phyloP scores from a whole-genome alignment of 2,888 invertebrate species.

The Seladonia tumulorum region DNA sequence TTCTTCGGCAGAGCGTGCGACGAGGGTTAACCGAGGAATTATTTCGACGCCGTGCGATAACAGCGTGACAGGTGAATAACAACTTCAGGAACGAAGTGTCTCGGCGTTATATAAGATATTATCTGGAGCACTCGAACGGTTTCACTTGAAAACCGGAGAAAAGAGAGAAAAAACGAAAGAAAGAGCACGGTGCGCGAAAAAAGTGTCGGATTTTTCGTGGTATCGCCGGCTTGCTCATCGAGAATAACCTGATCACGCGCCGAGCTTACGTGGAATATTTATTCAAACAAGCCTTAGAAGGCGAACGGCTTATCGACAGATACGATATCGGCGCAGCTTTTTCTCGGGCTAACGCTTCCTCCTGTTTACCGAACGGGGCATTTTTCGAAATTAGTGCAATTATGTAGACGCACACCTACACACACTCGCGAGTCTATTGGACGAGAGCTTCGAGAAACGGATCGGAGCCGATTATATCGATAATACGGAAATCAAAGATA shows the following conservation, averaged over 20 bases:
- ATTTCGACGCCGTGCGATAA: neutral
- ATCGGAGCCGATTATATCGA: slow-evolving; percentile 37
- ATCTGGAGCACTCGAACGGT: slow-evolving; percentile 55
- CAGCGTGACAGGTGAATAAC: slow-evolving; percentile 17
- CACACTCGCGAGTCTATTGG: neutral
- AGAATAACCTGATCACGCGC: slow-evolving; percentile 68
- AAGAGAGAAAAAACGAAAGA: neutral
- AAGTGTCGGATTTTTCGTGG: slow-evolving; percentile 51
- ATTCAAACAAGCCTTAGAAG: slow-evolving; percentile 69
- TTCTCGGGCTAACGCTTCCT: slow-evolving; percentile 21
- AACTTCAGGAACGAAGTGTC: neutral
- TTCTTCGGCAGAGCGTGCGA: neutral
- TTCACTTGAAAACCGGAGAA: slow-evolving; percentile 38
- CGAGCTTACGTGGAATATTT: slow-evolving; percentile 71
- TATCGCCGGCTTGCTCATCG: slow-evolving; percentile 58
- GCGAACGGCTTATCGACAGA: slow-evolving; percentile 68
- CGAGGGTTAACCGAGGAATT: neutral
- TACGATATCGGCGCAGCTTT: slow-evolving; percentile 64
- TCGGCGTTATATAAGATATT: slow-evolving; percentile 53
- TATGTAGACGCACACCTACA: slow-evolving; percentile 52
- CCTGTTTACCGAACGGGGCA: slow-evolving; percentile 48
- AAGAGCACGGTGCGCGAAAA: neutral
- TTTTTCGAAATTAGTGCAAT: slow-evolving; percentile 65
- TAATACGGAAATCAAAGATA: slow-evolving; percentile 53
- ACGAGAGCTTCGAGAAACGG: neutral